Evolutionary conservation across 2,797 vertebrate species (phyloP).

Genomic region (Amniataba percoides): DNA sequence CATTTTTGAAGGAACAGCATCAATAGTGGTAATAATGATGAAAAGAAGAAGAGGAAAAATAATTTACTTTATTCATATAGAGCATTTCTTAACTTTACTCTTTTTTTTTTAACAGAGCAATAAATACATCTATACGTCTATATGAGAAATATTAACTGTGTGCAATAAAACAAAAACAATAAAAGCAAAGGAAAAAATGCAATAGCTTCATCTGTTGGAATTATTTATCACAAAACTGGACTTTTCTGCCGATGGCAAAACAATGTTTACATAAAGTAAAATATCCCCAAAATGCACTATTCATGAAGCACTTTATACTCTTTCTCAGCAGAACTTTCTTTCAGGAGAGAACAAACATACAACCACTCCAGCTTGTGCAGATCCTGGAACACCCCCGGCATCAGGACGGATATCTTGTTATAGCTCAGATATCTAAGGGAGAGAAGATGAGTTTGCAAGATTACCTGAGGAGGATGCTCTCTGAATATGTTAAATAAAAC

Average conservation of each 20-base stretch:
- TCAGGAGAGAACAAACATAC: slow-evolving; percentile 77
- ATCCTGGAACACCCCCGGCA: slow-evolving; percentile 92
- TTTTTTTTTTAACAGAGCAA: no score
- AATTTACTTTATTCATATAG: no score
- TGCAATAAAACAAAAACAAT: background rate
- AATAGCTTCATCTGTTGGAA: background rate
- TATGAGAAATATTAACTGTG: background rate
- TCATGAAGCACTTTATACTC: background rate
- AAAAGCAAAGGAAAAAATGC: background rate
- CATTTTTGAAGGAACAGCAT: background rate
- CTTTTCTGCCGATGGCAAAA: background rate
- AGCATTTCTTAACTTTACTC: no score
- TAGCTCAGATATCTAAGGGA: slow-evolving; percentile 91
- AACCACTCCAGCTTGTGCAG: slow-evolving; percentile 95
- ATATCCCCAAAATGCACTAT: background rate
- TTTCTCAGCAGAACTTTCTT: background rate
- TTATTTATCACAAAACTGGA: slow-evolving; percentile 7
- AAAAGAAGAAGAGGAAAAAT: no score
- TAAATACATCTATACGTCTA: no score
- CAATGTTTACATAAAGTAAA: background rate
- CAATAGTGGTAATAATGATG: no score
- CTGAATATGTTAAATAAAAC: background rate
- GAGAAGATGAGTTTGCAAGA: background rate
- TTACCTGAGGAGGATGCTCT: background rate
- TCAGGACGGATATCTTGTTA: slow-evolving; percentile 91